phyloP scores from a whole-genome alignment of 2,113 vertebrate genomes.

The Athene cunicularia region DNA sequence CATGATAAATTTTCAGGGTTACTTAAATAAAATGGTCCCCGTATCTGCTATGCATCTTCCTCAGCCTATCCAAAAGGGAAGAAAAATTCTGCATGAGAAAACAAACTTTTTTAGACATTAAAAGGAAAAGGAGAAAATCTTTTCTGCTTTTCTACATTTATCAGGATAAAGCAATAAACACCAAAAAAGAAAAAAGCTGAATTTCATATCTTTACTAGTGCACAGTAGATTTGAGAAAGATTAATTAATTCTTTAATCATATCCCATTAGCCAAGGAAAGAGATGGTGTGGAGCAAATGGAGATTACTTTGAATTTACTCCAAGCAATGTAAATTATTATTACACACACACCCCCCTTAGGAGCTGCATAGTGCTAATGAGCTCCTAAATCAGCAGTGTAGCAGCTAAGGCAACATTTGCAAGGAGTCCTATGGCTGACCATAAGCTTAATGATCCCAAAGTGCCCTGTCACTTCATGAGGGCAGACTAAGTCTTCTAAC shows the following conservation, averaged over 20 bases:
- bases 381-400: neutral
- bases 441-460: neutral
- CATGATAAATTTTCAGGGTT: neutral
- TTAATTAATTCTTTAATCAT: neutral
- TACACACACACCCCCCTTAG: neutral
- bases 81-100: neutral
- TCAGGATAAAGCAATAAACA: neutral
- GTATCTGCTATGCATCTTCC: neutral
- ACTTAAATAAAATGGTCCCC: neutral
- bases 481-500: neutral
- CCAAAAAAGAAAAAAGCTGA: neutral
- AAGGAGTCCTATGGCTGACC: neutral
- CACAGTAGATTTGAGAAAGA: neutral
- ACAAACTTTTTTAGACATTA: neutral
- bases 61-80: neutral
- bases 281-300: neutral
- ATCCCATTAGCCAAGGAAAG: neutral
- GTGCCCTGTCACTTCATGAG: neutral
- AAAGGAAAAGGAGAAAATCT: neutral
- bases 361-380: neutral
- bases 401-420: neutral
- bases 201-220: neutral
- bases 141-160: neutral
- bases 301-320: neutral
- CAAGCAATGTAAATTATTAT: rapidly evolving